Evolutionary conservation across 2,113 vertebrate genomes (phyloP), one percentile per base, ranked within the genome.

Genomic region (Kobus ellipsiprymnus): DNA sequence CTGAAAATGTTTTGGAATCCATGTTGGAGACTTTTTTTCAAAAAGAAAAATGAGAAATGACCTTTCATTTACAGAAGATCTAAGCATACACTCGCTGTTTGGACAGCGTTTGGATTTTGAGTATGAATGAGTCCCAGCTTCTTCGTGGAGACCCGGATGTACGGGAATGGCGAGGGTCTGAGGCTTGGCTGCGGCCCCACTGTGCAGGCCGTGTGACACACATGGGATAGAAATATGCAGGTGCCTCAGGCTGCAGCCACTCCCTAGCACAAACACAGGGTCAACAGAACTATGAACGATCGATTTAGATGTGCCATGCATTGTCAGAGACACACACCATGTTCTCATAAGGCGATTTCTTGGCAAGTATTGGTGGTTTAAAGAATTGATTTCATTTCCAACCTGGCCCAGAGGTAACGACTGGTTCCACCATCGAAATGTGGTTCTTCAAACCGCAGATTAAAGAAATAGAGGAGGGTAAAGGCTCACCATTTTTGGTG

Each of bases 261-360:
- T 98, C 98, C 96, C 90, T 55, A 85, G 97, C 94, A 98, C 97
- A 97, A 94, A 95, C 80, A 95, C 97, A 91, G 97, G 97, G 96
- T 89, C 96, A 82, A 92, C 54, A 91, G 97, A 98, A 98, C 95
- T 62, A 98, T 96, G 98, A 98, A 96, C 95, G 97, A 97, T 97
- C 96, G 98, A 98, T 98, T 98, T 98, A 99, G 99, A 99, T 99
- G 98, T 97, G 98, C 98, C 99, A 99, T 98, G 97, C 98, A 99
- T 98, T 99, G 99, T 99, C 98, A 99, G 99, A 99, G 99, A 99
- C 99, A 99, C 99, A 99, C 96, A 99, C 98, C 98, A 99, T 98
- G 98, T 99, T 99, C 99, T 99, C 98, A 96, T 98, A 98, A 98
- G 98, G 98, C 98, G 98, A 98, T 98, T 98, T 98, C 98, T 98